Percentiles rank a stretch among this genome's conserved stretches.
Evolutionary conservation across 2,888 invertebrate genomes (phyloP).

Genomic region (Bursaphelenchus okinawaensis): DNA sequence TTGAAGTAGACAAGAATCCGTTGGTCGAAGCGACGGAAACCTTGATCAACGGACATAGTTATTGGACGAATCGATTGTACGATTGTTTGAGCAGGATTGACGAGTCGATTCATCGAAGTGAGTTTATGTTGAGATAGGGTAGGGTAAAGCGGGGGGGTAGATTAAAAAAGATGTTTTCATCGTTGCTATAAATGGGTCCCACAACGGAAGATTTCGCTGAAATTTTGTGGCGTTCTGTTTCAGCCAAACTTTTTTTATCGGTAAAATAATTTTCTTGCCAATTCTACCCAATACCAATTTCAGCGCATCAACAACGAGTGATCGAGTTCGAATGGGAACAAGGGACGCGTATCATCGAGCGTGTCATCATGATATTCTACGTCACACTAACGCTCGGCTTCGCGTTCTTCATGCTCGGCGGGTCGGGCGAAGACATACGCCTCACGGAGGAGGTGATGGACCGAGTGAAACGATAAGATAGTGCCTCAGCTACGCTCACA

Average conservation of each 20-base stretch:
- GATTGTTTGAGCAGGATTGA: conserved; percentile 27
- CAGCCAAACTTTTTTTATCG: too few species aligned
- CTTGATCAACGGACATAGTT: background rate
- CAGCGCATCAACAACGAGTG: conserved; percentile 43
- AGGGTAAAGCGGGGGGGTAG: too few species aligned
- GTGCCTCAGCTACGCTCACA: background rate
- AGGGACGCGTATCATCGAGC: conserved; percentile 48
- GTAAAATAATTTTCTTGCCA: background rate
- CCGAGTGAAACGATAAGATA: conserved; percentile 15
- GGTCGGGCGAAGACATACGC: conserved; percentile 38
- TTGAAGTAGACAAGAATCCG: conserved; percentile 12
- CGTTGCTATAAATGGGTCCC: too few species aligned
- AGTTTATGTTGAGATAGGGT: background rate
- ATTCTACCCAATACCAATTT: conserved; percentile 14
- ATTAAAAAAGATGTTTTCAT: too few species aligned
- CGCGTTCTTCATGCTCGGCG: conserved; percentile 44
- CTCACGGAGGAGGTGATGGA: conserved; percentile 46
- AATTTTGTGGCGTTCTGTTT: too few species aligned
- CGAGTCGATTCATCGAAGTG: conserved; percentile 19
- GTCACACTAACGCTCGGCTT: conserved; percentile 43
- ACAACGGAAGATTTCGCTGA: too few species aligned
- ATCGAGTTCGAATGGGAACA: conserved; percentile 54
- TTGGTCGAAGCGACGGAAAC: background rate
- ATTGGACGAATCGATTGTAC: conserved; percentile 13
- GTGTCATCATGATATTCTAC: conserved; percentile 49